These are phyloP conservation scores for Augiades crinisus DNA, from an alignment of 2,888 invertebrate species.

Conservation along the genomic window DNA sequence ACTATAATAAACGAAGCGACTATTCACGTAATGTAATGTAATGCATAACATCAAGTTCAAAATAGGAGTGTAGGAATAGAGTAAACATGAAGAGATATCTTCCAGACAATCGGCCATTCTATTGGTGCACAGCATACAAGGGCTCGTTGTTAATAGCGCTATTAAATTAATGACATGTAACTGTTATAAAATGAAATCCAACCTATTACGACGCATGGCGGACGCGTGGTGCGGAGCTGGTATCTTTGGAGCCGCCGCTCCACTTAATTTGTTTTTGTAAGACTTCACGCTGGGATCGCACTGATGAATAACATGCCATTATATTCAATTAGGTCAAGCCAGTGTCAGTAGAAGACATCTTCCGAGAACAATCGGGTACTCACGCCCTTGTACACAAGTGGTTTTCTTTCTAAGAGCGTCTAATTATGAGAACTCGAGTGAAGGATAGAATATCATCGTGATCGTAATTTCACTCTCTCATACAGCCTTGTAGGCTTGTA, in stretches of 20 bases:
- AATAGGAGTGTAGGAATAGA: conserved; percentile 34
- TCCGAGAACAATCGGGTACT: conserved; percentile 75
- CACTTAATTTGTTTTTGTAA: conserved; percentile 61
- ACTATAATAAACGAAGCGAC: conserved; percentile 32
- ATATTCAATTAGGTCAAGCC: conserved; percentile 79
- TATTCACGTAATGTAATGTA: background rate
- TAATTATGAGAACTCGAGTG: conserved; percentile 65
- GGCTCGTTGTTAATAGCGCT: conserved; percentile 50
- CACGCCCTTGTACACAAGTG: conserved; percentile 64
- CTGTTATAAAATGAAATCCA: conserved; percentile 55
- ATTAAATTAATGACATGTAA: conserved; percentile 64
- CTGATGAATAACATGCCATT: conserved; percentile 72
- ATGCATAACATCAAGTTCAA: conserved; percentile 26
- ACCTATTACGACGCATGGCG: conserved; percentile 39
- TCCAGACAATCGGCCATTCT: conserved; percentile 40
- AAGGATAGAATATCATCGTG: conserved; percentile 55
- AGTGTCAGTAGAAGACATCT: conserved; percentile 65
- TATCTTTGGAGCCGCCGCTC: conserved; percentile 40
- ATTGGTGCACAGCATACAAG: conserved; percentile 40
- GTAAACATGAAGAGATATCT: conserved; percentile 37
- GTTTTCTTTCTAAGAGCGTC: conserved; percentile 69
- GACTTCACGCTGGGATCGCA: conserved; percentile 56
- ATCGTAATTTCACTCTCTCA: conserved; percentile 48
- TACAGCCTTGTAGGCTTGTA: too few species aligned
- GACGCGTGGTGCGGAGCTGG: conserved; percentile 28